A percentile compares a stretch with the other conserved stretches of the same genome.
phyloP scores from a whole-genome alignment of 2,888 invertebrate genomes.

The Galerucella nymphaeae region DNA sequence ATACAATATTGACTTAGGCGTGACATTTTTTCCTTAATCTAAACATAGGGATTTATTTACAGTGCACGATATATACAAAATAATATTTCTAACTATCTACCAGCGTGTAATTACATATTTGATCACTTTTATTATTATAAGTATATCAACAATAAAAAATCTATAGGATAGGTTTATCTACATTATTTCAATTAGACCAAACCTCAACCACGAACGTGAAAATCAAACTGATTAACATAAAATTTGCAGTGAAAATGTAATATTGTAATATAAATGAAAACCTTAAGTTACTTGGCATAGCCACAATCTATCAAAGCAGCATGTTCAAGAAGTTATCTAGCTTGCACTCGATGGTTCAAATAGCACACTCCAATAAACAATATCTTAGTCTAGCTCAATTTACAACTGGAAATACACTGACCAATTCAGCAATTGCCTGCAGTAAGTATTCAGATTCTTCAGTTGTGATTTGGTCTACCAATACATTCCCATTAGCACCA shows the following conservation, averaged over 20 bases:
- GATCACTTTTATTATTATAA: conserved; percentile 43
- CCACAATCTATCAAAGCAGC: too few relatives aligned
- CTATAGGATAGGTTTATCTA: conserved; percentile 25
- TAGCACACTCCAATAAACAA: too few relatives aligned
- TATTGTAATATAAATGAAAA: too few relatives aligned
- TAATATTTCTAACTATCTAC: conserved; percentile 51
- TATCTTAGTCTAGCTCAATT: too few relatives aligned
- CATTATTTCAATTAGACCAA: conserved; percentile 16
- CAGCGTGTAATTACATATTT: conserved; percentile 44
- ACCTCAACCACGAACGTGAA: not conserved
- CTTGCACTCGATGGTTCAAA: too few relatives aligned
- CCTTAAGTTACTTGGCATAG: too few relatives aligned
- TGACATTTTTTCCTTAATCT: conserved; percentile 48
- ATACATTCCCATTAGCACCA: conserved; percentile 57
- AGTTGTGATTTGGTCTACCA: conserved; percentile 5
- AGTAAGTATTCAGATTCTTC: too few relatives aligned
- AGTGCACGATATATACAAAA: conserved; percentile 62
- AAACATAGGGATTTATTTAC: conserved; percentile 51
- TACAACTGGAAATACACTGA: too few relatives aligned
- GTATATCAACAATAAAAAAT: conserved; percentile 37
- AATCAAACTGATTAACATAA: not conserved
- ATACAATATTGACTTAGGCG: conserved; percentile 49
- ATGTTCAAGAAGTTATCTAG: too few relatives aligned
- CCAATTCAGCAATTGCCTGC: too few relatives aligned
- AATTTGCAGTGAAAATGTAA: not conserved